A percentile compares a stretch with the other conserved stretches of the same genome.
Conservation (phyloP, 2,113 vertebrate species). For the Columba livia region DNA sequence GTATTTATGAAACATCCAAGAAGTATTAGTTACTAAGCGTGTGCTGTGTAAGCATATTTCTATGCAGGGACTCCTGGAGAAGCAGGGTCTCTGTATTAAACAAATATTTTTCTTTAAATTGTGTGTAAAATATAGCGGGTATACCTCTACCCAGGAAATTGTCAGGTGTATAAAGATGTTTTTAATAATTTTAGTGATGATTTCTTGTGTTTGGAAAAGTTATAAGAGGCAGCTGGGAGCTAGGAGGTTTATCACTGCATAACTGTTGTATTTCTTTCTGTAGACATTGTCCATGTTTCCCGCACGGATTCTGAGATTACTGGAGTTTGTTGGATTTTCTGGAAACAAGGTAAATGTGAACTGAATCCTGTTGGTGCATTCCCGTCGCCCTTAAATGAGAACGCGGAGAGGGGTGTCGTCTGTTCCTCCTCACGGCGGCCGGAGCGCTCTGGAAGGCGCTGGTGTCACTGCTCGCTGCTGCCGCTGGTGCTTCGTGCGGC, state of each 20-base stretch:
- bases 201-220: background rate
- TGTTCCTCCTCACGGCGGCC: background rate
- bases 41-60: background rate
- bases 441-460: background rate
- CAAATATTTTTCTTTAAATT: background rate
- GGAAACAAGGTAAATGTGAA: conserved; percentile 89
- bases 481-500: background rate
- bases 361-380: background rate
- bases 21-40: background rate
- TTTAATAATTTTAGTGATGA: background rate
- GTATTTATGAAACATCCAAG: background rate
- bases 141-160: background rate
- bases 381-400: background rate
- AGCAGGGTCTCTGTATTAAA: background rate
- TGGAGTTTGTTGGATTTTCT: conserved; percentile 97
- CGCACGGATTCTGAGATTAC: conserved; percentile 87
- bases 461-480: background rate
- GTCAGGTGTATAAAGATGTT: background rate
- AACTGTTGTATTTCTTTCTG: background rate
- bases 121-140: background rate
- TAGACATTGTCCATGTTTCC: conserved; percentile 97
- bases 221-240: background rate
- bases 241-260: background rate
- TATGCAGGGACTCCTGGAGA: background rate
- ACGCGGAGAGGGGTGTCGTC: background rate